Conservation (phyloP, 1,140 invertebrate genomes). For the Drosophila equinoxialis region DNA sequence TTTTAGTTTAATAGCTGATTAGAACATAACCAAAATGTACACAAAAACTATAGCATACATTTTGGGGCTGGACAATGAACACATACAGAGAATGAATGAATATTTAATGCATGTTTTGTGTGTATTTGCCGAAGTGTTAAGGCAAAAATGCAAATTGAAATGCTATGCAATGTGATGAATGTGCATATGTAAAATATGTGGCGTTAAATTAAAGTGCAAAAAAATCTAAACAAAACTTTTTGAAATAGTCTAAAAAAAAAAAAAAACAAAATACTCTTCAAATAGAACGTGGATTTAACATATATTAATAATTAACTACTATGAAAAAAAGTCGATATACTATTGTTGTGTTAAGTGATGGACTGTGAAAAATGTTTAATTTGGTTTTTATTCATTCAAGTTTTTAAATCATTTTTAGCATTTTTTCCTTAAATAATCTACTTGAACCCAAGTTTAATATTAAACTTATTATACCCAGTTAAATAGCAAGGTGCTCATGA, state of each 20-base stretch:
- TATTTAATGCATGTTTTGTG: conserved; percentile 43
- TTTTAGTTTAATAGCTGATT: conserved; percentile 74
- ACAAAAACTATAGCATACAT: conserved; percentile 54
- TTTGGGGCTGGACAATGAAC: conserved; percentile 41
- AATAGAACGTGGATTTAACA: neutral
- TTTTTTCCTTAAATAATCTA: neutral
- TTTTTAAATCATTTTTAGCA: neutral
- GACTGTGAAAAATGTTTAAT: no score
- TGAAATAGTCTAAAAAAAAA: neutral
- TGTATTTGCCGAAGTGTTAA: conserved; percentile 20
- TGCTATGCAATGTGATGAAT: conserved; percentile 71
- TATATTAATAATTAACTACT: no score
- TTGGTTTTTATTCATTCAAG: no score
- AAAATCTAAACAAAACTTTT: conserved; percentile 18
- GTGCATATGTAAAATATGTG: conserved; percentile 69
- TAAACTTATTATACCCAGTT: conserved; percentile 23
- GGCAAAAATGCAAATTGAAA: conserved; percentile 67
- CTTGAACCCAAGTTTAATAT: neutral
- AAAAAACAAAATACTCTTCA: neutral
- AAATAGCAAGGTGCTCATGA: neutral
- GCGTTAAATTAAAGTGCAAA: conserved; percentile 67
- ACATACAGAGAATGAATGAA: conserved; percentile 13
- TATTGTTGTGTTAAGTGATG: no score
- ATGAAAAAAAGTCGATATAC: no score
- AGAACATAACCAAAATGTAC: conserved; percentile 42